Evolutionary conservation across 2,113 vertebrate genomes (phyloP), one percentile per base, ranked within the genome.

Genomic region (Mohoua ochrocephala): DNA sequence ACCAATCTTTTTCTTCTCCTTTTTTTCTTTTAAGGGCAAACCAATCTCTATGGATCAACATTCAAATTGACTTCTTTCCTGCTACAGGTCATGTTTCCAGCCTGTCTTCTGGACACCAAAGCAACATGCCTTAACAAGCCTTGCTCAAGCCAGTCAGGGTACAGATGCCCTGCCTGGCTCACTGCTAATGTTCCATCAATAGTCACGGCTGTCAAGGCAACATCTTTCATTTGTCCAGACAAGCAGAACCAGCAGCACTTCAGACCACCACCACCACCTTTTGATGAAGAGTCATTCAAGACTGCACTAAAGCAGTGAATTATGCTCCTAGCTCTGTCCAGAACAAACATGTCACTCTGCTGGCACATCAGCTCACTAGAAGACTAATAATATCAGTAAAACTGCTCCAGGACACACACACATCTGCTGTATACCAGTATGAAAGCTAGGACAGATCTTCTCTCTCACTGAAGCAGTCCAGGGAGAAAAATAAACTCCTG

Each of bases 111-210:
- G 41, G 52, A 75, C 31, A 84, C 15, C 19, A 82, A 41, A 54
- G 59, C 42, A 53, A 4, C 17, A 15, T 17, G 15, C 13, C 13
- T 61, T 79, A 88, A 47, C 26, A 74, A 95, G 67, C 13, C 3
- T 8, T 3, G 2, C 37, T 77, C 18, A 30, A 41, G 63, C 30
- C 12, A 5, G 28, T 54, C 7, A 7, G 44, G 2, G 0, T 42
- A 41, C 11, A 11, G 27, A 75, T 54, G 41, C 17, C 22, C 45
- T 61, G 42, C 28, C 61, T 54, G 33, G 28, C 60, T 87, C 84
- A 42, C 47, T 2, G 1, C 31, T 71, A 47, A 52, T 20, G 6
- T 79, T 87, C 94, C 61, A 56, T 60, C 41, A 78, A 68, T 9
- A 83, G n/a, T 27, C 20, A 6, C 33, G 42, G 23, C 61, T 59